Evolutionary conservation across 1,140 invertebrate species (phyloP).

Genomic region (Calliphora vicina): DNA sequence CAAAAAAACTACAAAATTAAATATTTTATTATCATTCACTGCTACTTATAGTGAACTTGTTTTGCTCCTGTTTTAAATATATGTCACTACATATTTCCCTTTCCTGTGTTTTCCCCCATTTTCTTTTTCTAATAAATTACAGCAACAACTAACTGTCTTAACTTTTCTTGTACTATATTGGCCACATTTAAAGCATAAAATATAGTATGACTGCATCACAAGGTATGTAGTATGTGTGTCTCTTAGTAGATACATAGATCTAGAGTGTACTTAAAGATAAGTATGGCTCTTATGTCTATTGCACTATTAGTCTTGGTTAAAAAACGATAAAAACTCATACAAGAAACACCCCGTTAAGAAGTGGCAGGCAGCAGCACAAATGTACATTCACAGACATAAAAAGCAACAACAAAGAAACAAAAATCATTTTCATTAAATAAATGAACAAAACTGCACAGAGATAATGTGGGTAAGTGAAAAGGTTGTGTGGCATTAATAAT

Average conservation of each 20-base stretch:
- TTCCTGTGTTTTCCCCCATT: not conserved
- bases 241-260: not conserved
- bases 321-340: not conserved
- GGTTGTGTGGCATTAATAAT: not conserved
- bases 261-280: slow-evolving; percentile 1
- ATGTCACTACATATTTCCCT: not conserved
- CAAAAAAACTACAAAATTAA: no score
- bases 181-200: no score
- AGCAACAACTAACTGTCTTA: not conserved
- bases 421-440: not conserved
- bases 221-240: no score
- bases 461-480: not conserved
- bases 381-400: not conserved
- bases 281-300: not conserved
- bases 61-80: no score
- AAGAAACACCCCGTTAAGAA: no score
- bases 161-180: not conserved
- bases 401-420: not conserved
- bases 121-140: not conserved
- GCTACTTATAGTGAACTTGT: no score
- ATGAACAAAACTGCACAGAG: not conserved
- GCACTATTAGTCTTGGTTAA: not conserved
- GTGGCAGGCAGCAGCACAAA: no score
- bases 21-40: no score
- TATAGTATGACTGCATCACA: no score